phyloP scores from a whole-genome alignment of 2,797 vertebrate species.

The Onychomys leucogaster region DNA sequence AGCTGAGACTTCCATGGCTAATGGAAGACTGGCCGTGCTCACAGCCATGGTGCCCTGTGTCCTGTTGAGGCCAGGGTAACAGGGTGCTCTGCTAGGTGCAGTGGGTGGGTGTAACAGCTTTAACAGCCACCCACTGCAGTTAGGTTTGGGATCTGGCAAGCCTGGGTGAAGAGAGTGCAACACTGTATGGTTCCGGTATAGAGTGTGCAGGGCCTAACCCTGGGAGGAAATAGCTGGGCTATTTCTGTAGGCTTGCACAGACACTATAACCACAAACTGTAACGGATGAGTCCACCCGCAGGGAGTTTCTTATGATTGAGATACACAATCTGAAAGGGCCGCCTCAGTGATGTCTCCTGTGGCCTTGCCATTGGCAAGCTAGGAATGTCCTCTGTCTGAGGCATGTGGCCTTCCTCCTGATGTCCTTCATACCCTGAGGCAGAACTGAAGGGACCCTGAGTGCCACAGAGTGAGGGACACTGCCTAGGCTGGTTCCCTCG shows the following conservation, averaged over 20 bases:
- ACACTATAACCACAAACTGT: slow-evolving; percentile 61
- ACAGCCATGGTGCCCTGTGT: not conserved
- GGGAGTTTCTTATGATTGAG: slow-evolving; percentile 63
- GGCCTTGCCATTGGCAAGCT: not conserved
- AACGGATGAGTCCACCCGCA: slow-evolving; percentile 18
- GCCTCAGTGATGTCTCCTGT: not conserved
- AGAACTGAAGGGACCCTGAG: not conserved
- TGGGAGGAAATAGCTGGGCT: slow-evolving; percentile 72
- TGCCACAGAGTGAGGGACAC: not conserved
- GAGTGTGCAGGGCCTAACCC: slow-evolving; percentile 13
- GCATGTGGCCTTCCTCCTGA: not conserved
- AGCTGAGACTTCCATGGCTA: not conserved
- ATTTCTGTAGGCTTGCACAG: slow-evolving; percentile 70
- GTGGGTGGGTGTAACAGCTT: no score
- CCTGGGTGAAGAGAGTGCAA: not conserved
- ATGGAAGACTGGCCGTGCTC: not conserved
- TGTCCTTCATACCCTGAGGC: not conserved
- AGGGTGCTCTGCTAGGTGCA: not conserved
- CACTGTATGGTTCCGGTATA: not conserved
- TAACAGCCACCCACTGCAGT: no score
- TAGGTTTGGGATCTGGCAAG: not conserved
- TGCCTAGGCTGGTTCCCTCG: not conserved
- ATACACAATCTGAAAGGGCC: not conserved
- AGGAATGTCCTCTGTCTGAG: slow-evolving; percentile 2
- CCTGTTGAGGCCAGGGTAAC: not conserved